Conservation (phyloP, 1,140 invertebrate species). For the Conus ventricosus region DNA sequence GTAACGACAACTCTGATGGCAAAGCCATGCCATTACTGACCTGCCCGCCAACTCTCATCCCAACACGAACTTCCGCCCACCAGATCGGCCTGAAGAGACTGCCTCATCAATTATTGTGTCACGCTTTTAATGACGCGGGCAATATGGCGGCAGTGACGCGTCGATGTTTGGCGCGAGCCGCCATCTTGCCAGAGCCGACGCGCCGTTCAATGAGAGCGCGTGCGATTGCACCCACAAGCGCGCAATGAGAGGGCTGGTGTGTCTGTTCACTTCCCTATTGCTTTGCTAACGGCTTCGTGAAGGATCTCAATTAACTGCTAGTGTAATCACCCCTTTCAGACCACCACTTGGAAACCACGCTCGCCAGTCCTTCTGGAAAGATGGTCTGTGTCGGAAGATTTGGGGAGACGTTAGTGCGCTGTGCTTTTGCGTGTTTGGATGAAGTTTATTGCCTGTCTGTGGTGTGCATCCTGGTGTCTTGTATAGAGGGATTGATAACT, state of each 20-base stretch:
- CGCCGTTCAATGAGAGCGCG: background rate
- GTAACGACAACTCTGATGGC: background rate
- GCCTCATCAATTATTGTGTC: constrained; percentile 35
- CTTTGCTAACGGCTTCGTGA: constrained; percentile 8
- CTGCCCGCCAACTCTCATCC: background rate
- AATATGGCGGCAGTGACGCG: constrained; percentile 31
- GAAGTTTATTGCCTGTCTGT: no score
- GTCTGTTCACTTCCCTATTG: background rate
- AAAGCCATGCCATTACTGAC: background rate
- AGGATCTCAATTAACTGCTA: constrained; percentile 21
- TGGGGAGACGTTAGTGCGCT: background rate
- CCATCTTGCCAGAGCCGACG: constrained; percentile 18
- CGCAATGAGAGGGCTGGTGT: background rate
- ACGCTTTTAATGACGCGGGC: constrained; percentile 24
- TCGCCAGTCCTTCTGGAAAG: background rate
- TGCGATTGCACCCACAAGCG: background rate
- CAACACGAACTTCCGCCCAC: background rate
- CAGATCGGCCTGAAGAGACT: background rate
- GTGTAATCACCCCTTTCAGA: background rate
- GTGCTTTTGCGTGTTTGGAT: no score
- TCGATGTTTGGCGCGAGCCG: constrained; percentile 13
- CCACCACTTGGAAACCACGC: background rate
- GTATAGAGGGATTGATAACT: no score
- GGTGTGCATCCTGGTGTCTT: no score
- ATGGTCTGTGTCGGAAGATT: background rate